phyloP scores from a whole-genome alignment of 2,113 vertebrate genomes.

The Lepus timidus region DNA sequence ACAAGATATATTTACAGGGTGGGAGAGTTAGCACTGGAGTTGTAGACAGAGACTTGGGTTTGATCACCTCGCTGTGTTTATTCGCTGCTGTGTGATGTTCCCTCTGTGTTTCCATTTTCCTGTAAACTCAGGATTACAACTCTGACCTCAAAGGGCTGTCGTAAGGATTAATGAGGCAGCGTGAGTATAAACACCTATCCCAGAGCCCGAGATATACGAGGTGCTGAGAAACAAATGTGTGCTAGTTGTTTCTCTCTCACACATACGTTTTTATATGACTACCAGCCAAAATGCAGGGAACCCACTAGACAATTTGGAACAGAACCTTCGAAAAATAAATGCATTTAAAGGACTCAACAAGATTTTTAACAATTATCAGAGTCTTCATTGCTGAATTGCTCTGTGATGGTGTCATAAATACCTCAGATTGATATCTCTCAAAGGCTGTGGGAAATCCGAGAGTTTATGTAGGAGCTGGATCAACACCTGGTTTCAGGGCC shows the following conservation, averaged over 20 bases:
- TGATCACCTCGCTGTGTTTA: neutral
- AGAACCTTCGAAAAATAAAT: neutral
- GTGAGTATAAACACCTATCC: neutral
- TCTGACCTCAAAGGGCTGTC: neutral
- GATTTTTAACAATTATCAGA: neutral
- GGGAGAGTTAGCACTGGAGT: neutral
- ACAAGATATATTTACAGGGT: neutral
- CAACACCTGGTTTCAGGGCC: neutral
- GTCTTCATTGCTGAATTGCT: slow-evolving; percentile 3
- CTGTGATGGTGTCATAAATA: neutral
- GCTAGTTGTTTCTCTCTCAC: neutral
- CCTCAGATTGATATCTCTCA: neutral
- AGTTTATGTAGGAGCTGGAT: slow-evolving; percentile 5
- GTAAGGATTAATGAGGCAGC: neutral
- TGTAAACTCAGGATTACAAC: neutral
- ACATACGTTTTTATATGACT: neutral
- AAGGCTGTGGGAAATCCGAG: neutral
- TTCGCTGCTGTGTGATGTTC: neutral
- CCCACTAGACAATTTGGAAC: slow-evolving; percentile 16
- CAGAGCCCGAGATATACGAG: neutral
- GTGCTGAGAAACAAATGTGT: neutral
- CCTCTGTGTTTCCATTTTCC: neutral
- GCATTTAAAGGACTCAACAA: neutral
- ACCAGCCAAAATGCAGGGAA: neutral
- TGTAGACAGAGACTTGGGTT: neutral